phyloP scores from a whole-genome alignment of 2,888 invertebrate species.

The Zhuqinia jingwanae region DNA sequence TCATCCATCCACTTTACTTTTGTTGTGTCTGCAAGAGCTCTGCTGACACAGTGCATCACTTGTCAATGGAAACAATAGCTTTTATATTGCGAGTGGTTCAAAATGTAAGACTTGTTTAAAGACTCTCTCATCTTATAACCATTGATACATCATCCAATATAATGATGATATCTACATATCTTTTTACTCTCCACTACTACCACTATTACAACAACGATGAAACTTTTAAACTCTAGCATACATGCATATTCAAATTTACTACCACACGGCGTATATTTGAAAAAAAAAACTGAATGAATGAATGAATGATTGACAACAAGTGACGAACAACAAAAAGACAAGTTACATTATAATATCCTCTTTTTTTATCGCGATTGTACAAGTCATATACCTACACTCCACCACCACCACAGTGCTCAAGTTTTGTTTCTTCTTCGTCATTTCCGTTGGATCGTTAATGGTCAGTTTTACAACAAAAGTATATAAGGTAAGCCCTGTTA shows the following conservation, averaged over 20 bases:
- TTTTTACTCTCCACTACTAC: no score
- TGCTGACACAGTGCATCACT: slow-evolving; percentile 44
- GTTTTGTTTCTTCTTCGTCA: not conserved
- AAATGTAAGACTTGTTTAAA: not conserved
- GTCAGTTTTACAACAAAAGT: no score
- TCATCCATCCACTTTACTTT: not conserved
- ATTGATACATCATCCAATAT: no score
- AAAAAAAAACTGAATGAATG: not conserved
- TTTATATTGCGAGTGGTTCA: slow-evolving; percentile 7
- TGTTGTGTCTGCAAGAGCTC: not conserved
- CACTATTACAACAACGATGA: not conserved
- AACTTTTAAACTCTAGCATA: not conserved
- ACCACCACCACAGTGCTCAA: no score
- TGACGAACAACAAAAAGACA: not conserved
- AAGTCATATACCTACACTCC: not conserved
- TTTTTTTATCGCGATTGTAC: slow-evolving; percentile 12
- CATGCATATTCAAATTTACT: not conserved
- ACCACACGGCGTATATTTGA: no score
- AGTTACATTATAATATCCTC: slow-evolving; percentile 32
- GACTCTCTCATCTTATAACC: slow-evolving; percentile 4
- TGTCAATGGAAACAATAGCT: slow-evolving; percentile 46
- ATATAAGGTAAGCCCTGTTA: not conserved
- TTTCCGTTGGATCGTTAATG: not conserved
- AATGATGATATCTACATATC: no score
- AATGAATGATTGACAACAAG: slow-evolving; percentile 34